A percentile compares a stretch with the other conserved stretches of the same genome.
These are phyloP conservation scores for Neomonachus schauinslandi DNA, from an alignment of 2,113 vertebrate species.

Conservation along the genomic window DNA sequence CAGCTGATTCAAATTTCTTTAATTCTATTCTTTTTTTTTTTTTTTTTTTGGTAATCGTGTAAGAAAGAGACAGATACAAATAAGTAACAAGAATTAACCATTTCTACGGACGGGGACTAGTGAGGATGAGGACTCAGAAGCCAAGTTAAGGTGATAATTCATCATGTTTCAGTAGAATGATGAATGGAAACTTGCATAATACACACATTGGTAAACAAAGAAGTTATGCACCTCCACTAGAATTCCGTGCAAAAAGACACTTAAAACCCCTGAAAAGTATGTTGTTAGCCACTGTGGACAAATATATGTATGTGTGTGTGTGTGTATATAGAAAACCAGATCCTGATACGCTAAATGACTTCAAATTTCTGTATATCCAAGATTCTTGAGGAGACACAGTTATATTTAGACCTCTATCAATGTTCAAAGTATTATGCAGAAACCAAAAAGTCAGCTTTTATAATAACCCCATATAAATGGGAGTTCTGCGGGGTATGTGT, in stretches of 20 bases:
- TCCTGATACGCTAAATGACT: neutral
- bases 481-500: neutral
- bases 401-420: neutral
- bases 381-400: neutral
- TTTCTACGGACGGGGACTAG: neutral
- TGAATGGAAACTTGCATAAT: neutral
- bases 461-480: neutral
- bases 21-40: neutral
- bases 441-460: neutral
- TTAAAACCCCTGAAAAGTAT: neutral
- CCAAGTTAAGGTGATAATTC: neutral
- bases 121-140: neutral
- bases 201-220: neutral
- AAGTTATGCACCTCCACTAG: neutral
- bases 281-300: neutral
- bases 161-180: neutral
- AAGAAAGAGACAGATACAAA: conserved; percentile 29
- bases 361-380: neutral
- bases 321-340: neutral
- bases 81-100: neutral
- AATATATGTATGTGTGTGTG: neutral
- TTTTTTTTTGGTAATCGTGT: neutral
- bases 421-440: neutral
- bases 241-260: neutral
- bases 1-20: neutral